Conservation (phyloP, 2,113 vertebrate species). For the Catharus bicknelli region DNA sequence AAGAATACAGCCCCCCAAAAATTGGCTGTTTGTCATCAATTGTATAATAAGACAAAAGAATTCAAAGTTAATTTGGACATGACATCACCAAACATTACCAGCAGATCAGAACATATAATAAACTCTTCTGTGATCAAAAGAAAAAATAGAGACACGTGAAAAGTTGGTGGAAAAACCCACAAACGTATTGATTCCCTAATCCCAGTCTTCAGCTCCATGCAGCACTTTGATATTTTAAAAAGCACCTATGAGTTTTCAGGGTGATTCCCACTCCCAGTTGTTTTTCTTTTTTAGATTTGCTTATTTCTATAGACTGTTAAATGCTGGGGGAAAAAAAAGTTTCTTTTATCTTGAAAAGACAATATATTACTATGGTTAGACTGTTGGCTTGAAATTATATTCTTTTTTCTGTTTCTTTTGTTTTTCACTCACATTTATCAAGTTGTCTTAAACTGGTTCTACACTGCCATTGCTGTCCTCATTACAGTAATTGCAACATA, state of each 20-base stretch:
- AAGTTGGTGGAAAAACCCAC: fast-evolving
- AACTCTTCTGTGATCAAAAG: neutral
- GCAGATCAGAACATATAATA: neutral
- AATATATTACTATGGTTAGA: neutral
- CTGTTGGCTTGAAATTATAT: neutral
- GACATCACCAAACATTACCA: neutral
- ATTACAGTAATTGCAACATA: neutral
- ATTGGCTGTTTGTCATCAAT: fast-evolving
- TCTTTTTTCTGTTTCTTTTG: neutral
- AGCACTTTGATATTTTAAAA: neutral
- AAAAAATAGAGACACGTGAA: neutral
- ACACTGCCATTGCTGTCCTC: neutral
- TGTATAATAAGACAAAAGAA: neutral
- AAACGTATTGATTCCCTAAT: neutral
- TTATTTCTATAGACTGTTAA: neutral
- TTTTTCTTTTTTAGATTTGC: neutral
- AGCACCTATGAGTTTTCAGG: neutral
- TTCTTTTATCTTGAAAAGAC: neutral
- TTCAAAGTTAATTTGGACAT: neutral
- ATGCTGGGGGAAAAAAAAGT: neutral
- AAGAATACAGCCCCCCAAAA: neutral
- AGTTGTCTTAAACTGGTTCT: neutral
- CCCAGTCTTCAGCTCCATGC: fast-evolving
- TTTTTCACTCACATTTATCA: neutral
- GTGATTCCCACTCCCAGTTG: neutral